Evolutionary conservation across 2,888 invertebrate genomes (phyloP), one percentile per base, ranked within the genome.

Genomic region (Zygothrica quintamaculata): DNA sequence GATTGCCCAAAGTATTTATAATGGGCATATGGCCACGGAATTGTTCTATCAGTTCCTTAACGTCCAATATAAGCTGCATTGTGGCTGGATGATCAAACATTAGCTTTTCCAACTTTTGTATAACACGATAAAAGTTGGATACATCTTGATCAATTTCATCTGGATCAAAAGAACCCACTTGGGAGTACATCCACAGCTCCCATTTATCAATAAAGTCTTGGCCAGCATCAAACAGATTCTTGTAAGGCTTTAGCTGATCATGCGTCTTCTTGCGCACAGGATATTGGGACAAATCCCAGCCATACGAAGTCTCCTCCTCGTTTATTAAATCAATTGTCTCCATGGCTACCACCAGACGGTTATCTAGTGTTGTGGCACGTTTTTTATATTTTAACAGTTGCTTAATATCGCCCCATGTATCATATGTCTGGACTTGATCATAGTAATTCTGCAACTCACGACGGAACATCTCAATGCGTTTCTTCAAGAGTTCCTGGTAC

Each of bases 1-100:
- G 98, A 92, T 99, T 99, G 40, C 98, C 98, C 13, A 99, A 92
- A 0, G 98, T 98, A 89, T 95, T 94, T 33, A 99, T 95, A n/a
- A 98, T 95, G 0, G 98, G 97, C 94, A 98, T 92, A 81, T 96
- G 93, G n/a, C 94, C 93, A 73, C 95, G 95, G 91, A 99, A 98
- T 1, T 94, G 94, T 80, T 98, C 98, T 75, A 98, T 96, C 90
- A 93, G 92, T 89, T 92, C 77, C 50, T 88, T 89, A 29, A 93
- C 92, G 72, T 93, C 92, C 48, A 82, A 80, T 11, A 97, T 96
- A 25, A 98, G 93, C 64, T 94, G 93, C 88, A 93, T 93, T 0
- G 97, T 94, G 0, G 93, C 93, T 0, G 97, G 96, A 61, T 93
- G 92, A 22, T 96, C 96, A 66, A 93, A 92, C 90, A 98, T 98